These are phyloP conservation scores for Bruchidius siliquastri DNA, from an alignment of 2,888 invertebrate genomes.

Conservation along the genomic window DNA sequence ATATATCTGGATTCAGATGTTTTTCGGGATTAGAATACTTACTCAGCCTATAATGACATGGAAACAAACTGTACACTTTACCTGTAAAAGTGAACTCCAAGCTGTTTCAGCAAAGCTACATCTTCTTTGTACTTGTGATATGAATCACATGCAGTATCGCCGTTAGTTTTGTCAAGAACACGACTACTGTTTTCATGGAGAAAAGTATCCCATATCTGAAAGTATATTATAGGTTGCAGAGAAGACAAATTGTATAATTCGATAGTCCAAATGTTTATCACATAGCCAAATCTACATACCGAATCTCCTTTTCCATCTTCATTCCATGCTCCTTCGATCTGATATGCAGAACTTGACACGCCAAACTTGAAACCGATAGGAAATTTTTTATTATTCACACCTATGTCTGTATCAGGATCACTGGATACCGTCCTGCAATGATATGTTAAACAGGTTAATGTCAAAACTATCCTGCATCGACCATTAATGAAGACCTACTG, in stretches of 20 bases:
- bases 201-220: conserved; percentile 23
- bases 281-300: no score
- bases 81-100: conserved; percentile 54
- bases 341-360: conserved; percentile 21
- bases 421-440: neutral
- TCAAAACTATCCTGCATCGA: no score
- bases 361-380: conserved; percentile 17
- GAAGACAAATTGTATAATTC: no score
- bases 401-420: neutral
- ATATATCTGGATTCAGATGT: no score
- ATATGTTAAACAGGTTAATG: no score
- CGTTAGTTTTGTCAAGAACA: conserved; percentile 42
- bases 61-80: no score
- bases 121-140: conserved; percentile 60
- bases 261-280: no score
- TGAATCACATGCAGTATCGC: conserved; percentile 64
- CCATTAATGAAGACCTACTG: no score
- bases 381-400: neutral
- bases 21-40: no score
- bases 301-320: conserved; percentile 54
- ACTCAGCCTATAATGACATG: no score
- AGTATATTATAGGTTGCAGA: no score
- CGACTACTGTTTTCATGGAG: conserved; percentile 14
- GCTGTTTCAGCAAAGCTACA: conserved; percentile 51
- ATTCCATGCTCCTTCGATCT: conserved; percentile 31